Evolutionary conservation across 1,140 invertebrate species (phyloP), one percentile per base, ranked within the genome.

Genomic region (Hyposmocoma kahamanoa): DNA sequence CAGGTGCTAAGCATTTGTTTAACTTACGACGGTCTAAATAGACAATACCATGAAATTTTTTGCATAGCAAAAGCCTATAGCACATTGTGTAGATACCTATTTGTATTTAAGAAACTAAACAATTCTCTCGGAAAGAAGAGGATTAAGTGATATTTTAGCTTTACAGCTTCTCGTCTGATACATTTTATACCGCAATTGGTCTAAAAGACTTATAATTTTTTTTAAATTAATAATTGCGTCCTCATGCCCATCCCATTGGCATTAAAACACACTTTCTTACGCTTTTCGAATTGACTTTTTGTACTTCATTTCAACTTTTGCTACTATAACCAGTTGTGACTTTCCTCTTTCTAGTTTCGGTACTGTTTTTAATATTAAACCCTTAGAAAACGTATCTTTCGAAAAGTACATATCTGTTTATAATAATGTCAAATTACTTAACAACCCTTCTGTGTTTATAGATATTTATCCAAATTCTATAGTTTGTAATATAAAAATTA

Each of bases 91-190:
- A 63, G 62, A 60, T 69, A 58, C 47, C 61, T 72, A 66, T 61
- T 55, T 73, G 65, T 65, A 58, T 72, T 42, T 70, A 64, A 66
- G 61, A 13, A 64, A 47, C 56, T 49, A 60, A 68, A 55, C 49
- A 55, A 80, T 80, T 80, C 76, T 84, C 80, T 75, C 60, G 56
- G 44, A 38, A 57, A 47, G 59, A 58, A 60, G 80, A 81, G 74
- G 66, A 77, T 77, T 72, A 51, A 61, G 80, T 84, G 80, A 84
- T 84, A 84, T 78, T 74, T 79, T 72, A 84, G 80, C 80, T 84
- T 84, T 84, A 84, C 78, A 67, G 80, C 78, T 82, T 82, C 68
- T 68, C 67, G 65, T 56, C 63, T 71, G 67, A 72, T 52, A n/a
- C n/a, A n/a, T 51, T 72, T 78, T 62, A 67, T 66, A 67, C 48